These are phyloP conservation scores for Oopsacas minuta DNA, from an alignment of 37 sponge, comb jelly and placozoan genomes.

Conservation along the genomic window DNA sequence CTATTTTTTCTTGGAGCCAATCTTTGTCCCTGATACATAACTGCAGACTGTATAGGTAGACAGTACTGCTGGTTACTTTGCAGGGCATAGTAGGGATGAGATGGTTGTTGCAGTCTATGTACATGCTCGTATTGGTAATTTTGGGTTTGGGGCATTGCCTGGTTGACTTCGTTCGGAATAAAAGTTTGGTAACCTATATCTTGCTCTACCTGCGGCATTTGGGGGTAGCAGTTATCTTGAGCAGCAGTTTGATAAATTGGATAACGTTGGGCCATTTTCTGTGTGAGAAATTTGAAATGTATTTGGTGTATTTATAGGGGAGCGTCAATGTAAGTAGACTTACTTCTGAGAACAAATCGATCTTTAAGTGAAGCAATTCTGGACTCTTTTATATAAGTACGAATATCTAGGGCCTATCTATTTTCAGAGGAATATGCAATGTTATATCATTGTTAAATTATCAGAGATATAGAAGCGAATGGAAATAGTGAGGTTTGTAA, in stretches of 20 bases:
- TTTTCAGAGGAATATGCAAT: conserved; percentile 17
- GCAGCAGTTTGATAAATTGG: neutral
- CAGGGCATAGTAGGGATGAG: neutral
- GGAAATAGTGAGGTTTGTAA: neutral
- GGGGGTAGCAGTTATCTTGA: neutral
- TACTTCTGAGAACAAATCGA: neutral
- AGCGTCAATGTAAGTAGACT: neutral
- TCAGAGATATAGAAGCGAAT: conserved; percentile 5
- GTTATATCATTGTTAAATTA: conserved; percentile 15
- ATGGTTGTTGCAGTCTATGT: neutral
- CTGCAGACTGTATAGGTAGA: neutral
- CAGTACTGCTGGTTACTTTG: neutral
- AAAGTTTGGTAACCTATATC: neutral
- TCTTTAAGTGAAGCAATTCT: neutral
- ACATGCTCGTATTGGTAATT: neutral
- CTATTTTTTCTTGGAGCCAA: neutral
- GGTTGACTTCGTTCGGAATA: neutral
- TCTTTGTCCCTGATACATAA: neutral
- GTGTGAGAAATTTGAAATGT: neutral
- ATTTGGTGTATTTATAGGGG: neutral
- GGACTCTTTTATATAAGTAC: neutral
- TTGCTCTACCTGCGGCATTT: neutral
- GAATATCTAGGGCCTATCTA: neutral
- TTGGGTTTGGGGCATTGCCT: neutral
- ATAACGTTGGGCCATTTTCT: neutral